Base-by-base conservation (phyloP, 1,140 invertebrate species). In the Drosophila chauvacae region DNA sequence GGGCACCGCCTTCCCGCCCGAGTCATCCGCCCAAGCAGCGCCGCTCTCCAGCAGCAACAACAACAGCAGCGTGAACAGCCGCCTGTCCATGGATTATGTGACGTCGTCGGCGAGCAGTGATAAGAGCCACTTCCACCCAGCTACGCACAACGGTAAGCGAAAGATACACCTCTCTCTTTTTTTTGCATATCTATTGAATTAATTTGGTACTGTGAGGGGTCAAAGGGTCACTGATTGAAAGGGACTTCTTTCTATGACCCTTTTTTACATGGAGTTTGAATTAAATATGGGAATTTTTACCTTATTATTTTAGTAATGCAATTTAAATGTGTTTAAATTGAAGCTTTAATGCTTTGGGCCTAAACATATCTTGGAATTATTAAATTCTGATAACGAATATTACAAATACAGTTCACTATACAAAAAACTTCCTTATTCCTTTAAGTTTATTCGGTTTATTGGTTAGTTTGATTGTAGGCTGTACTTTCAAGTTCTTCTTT, bases 21-120 rank as follows among this genome's bases (percentile, higher is more conserved):
- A 95, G 95, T 83, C 96, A 95, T 91, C 93, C 86, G 23, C 78
- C 70, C 84, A 41, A 85, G 70, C 58, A 77, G 44, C 35, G 77
- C 48, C 48, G 74, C 48, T 50, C 68, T 51, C 39, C 74, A 63
- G 57, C 66, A 77, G 45, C 70, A 71, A 23, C 72, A 81, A 28
- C 47, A 81, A 28, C 47, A 83, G 37, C 63, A 78, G 50, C 50
- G 50, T 39, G 26, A 83, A 59, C 42, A 91, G 78, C 48, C 78
- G 90, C 45, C 64, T 91, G 59, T 70, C 88, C 28, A 75, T 90
- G 66, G 90, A 91, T 66, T 91, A 84, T 64, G 80, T n/a, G 28
- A 53, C 75, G 53, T 53, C 64, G 55, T 20, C 77, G 51, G 74
- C 63, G 55, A 66, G 51, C 71, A 91, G 78, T 92, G 91, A 92